Evolutionary conservation across 1,140 invertebrate genomes (phyloP).

Genomic region (Eulimnadia texana): DNA sequence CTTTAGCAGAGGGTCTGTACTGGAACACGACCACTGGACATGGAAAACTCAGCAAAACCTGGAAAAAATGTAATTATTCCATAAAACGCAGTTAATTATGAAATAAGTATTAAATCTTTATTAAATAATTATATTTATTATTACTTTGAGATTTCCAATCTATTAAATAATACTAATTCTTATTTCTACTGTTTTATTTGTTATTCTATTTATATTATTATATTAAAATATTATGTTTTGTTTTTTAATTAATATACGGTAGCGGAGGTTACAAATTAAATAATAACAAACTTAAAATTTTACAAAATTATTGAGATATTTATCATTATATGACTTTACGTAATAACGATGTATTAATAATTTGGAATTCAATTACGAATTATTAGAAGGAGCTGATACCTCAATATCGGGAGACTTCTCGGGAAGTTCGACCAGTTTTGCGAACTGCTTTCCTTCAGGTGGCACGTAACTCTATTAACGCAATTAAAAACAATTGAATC

Average conservation of each 20-base stretch:
- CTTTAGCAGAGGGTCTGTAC: conserved; percentile 42
- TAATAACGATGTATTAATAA: no score
- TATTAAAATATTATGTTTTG: no score
- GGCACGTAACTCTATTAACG: conserved; percentile 8
- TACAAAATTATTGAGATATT: no score
- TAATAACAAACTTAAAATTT: no score
- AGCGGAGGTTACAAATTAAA: no score
- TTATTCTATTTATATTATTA: background rate
- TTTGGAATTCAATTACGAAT: no score
- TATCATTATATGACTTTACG: no score
- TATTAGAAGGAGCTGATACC: no score
- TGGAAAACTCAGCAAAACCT: conserved; percentile 63
- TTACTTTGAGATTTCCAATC: background rate
- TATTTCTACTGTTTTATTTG: background rate
- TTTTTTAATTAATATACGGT: no score
- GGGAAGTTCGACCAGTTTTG: background rate
- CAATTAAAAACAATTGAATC: background rate
- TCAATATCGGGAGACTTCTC: background rate
- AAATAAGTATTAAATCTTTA: background rate
- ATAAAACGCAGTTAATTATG: background rate
- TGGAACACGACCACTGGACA: conserved; percentile 76
- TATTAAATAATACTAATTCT: background rate
- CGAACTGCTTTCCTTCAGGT: background rate
- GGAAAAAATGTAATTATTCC: conserved; percentile 19
- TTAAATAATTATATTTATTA: background rate